Base-by-base conservation (phyloP, 2,113 vertebrate genomes). In the Gymnorhina tibicen region DNA sequence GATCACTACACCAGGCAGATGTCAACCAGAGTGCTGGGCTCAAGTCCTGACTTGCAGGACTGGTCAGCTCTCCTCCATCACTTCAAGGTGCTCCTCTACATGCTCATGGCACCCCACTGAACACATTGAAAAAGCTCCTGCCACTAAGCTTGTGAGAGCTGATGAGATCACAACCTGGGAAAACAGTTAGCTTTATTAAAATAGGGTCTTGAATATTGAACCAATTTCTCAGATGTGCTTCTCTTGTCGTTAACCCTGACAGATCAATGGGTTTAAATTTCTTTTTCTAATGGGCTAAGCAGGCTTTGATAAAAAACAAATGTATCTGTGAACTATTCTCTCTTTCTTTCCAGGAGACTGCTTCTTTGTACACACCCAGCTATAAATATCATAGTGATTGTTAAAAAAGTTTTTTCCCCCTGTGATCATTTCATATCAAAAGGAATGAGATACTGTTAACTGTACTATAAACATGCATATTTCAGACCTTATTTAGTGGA, bases 181-280 rank as follows among this genome's bases (percentile, higher is more conserved):
- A 89, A 92, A 62, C 20, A 70, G 79, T 74, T 53, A 64, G 17
- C 49, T 92, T 85, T 91, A 78, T 79, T 91, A 87, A 95, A 91
- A 88, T 46, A 89, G 18, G 24, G 15, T 68, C 79, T 52, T 77
- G 47, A 92, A 82, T 87, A 93, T 11, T 70, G 23, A 94, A 89
- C 56, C 16, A 39, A 14, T 88, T 92, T 93, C 69, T 81, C 47
- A 74, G n/a, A 81, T 32, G n/a, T 80, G 42, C 77, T 95, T 89
- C 81, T 75, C 33, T 58, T 80, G 35, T 64, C 11, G 2, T 91
- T 87, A 91, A 78, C 77, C 18, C 32, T 87, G 74, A 69, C 12
- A 79, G 49, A 94, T 93, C 68, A 86, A 64, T 86, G 60, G 16
- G 4, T 84, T 90, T 94, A 83, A 73, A 88, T 91, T 85, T 94